Percentiles rank a stretch among this genome's conserved stretches.
Evolutionary conservation across 2,113 vertebrate species (phyloP).

Genomic region (Hippocampus guttulatus): DNA sequence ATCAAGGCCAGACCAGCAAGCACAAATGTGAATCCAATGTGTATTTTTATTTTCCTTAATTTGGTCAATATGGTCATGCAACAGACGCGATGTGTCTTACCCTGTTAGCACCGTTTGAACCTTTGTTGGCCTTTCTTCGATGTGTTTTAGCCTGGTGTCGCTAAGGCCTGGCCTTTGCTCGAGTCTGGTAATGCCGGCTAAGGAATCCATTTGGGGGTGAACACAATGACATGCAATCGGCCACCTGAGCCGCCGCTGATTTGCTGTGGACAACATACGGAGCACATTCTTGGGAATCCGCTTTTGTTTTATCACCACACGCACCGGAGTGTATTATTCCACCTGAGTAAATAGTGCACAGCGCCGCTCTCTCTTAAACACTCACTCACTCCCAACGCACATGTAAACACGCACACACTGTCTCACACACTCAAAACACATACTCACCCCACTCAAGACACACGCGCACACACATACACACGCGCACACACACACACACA

Average conservation of each 20-base stretch:
- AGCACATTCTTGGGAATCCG: conserved; percentile 8
- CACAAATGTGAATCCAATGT: no score
- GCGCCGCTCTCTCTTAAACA: not conserved
- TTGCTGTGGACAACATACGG: not conserved
- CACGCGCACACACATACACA: not conserved
- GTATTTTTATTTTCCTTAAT: no score
- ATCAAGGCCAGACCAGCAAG: no score
- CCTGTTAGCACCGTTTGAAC: not conserved
- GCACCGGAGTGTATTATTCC: not conserved
- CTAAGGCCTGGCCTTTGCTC: not conserved
- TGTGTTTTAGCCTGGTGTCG: not conserved
- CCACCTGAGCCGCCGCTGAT: not conserved
- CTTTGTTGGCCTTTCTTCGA: not conserved
- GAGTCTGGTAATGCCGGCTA: not conserved
- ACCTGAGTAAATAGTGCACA: conserved; percentile 8
- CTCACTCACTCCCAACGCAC: not conserved
- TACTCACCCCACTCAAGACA: not conserved
- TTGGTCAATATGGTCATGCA: no score
- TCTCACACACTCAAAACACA: not conserved
- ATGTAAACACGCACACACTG: not conserved
- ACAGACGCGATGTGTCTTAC: not conserved
- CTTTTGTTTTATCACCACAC: conserved; percentile 8
- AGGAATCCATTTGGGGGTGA: conserved; percentile 4
- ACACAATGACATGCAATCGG: not conserved
- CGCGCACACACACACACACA: not conserved